Conservation (phyloP, 2,797 vertebrate species). For the Cyclura pinguis region DNA sequence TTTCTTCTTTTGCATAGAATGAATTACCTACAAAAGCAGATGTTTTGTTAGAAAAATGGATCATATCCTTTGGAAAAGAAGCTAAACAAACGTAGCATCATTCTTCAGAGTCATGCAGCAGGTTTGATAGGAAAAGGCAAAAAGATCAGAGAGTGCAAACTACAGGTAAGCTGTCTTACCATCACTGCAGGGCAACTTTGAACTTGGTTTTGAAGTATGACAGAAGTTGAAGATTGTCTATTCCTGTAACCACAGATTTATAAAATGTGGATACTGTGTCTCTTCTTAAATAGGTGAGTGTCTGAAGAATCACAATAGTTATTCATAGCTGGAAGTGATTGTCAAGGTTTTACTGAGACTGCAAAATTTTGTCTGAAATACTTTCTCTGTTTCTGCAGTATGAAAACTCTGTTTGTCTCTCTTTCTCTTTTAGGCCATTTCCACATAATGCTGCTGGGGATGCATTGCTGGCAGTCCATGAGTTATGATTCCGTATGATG, state of each 20-base stretch:
- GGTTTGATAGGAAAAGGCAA: background rate
- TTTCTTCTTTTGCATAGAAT: background rate
- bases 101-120: background rate
- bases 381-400: background rate
- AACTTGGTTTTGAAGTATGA: background rate
- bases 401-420: background rate
- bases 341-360: background rate
- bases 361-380: background rate
- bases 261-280: background rate
- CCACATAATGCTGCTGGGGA: no score
- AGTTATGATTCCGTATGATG: no score
- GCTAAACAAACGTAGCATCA: background rate
- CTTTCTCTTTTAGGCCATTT: background rate
- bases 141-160: background rate
- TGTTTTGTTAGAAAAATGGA: background rate
- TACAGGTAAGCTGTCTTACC: background rate
- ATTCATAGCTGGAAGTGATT: background rate
- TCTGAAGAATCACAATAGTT: background rate
- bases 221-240: slow-evolving; percentile 3
- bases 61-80: background rate
- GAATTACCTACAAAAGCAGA: background rate
- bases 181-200: background rate
- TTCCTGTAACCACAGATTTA: background rate
- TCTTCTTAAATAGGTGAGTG: background rate
- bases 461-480: no score